Evolutionary conservation across 2,888 invertebrate genomes (phyloP).

Genomic region (Himalopsyche japonica): DNA sequence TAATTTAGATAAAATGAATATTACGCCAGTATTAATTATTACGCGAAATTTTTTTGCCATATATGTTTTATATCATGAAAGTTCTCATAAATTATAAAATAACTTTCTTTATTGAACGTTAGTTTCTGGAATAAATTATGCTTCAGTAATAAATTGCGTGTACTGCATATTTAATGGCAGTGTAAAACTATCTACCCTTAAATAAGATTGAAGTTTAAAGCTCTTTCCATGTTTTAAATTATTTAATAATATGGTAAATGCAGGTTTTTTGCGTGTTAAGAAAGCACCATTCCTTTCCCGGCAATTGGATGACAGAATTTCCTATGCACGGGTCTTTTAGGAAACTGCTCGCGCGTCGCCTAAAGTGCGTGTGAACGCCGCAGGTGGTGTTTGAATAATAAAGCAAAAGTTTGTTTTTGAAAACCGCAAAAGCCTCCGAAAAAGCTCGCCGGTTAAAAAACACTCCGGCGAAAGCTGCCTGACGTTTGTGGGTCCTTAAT

Average conservation of each 20-base stretch:
- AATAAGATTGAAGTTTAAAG: background rate
- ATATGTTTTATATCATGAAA: too few relatives aligned
- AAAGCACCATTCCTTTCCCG: background rate
- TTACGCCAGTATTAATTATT: too few relatives aligned
- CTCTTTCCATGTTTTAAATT: background rate
- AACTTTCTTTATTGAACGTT: too few relatives aligned
- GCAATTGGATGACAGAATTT: background rate
- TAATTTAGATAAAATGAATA: too few relatives aligned
- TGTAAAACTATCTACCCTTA: background rate
- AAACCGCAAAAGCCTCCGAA: slow-evolving; percentile 12
- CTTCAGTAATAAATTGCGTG: too few relatives aligned
- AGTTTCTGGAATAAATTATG: too few relatives aligned
- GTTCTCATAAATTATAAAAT: too few relatives aligned
- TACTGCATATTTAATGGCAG: background rate
- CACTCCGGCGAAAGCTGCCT: slow-evolving; percentile 14
- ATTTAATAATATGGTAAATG: background rate
- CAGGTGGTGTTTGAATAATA: slow-evolving; percentile 33
- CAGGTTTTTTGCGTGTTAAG: background rate
- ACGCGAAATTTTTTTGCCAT: too few relatives aligned
- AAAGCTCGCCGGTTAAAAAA: slow-evolving; percentile 27
- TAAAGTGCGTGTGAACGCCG: slow-evolving; percentile 34
- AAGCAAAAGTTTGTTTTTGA: slow-evolving; percentile 35
- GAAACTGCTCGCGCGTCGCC: background rate
- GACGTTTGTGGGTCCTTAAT: slow-evolving; percentile 18
- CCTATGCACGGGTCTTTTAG: background rate